phyloP scores from a whole-genome alignment of 2,797 vertebrate species.

The Dermochelys coriacea region DNA sequence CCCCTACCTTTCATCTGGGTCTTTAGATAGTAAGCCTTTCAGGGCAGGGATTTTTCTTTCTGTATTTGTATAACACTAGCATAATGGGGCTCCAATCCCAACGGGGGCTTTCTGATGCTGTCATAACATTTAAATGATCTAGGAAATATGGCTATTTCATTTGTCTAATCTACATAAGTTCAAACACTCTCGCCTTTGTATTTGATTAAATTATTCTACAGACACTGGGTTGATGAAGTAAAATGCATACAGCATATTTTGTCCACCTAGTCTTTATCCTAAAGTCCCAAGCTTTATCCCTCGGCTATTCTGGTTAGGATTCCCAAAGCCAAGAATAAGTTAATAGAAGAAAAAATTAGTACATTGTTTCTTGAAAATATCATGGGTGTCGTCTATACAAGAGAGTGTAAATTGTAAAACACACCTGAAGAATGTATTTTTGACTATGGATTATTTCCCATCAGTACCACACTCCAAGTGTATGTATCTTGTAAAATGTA shows the following conservation, averaged over 20 bases:
- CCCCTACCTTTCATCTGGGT: not conserved
- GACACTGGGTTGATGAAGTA: not conserved
- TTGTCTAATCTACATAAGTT: not conserved
- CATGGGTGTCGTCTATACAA: not conserved
- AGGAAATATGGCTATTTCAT: not conserved
- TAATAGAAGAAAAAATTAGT: not conserved
- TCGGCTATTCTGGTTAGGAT: not conserved
- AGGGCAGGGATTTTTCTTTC: not conserved
- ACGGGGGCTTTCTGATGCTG: not conserved
- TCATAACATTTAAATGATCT: not conserved
- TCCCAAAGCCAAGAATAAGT: not conserved
- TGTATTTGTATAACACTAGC: not conserved
- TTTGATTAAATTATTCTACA: not conserved
- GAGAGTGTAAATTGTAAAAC: conserved; percentile 17
- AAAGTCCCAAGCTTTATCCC: not conserved
- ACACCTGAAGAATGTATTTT: conserved; percentile 24
- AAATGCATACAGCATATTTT: not conserved
- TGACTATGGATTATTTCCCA: conserved; percentile 22
- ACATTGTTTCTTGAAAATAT: not conserved
- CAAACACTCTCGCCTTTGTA: not conserved
- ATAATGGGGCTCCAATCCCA: not conserved
- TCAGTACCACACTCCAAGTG: conserved; percentile 23
- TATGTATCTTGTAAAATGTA: conserved; percentile 27
- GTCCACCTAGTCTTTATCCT: not conserved
- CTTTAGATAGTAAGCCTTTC: not conserved